A percentile compares a stretch with the other conserved stretches of the same genome.
Evolutionary conservation across 2,797 vertebrate genomes (phyloP).

Genomic region (Notolepis coatsorum): DNA sequence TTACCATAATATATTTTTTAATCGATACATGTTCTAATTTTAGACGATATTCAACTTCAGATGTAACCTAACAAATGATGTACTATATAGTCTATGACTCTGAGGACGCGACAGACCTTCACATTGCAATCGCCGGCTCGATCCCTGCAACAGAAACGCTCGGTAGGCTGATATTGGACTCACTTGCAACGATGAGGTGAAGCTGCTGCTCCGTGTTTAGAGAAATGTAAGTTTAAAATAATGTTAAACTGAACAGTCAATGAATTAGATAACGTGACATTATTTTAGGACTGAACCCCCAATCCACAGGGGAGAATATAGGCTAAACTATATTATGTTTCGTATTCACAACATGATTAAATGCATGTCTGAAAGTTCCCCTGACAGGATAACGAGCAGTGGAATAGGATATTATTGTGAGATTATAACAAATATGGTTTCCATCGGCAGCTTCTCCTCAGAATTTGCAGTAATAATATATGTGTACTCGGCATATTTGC

Average conservation of each 20-base stretch:
- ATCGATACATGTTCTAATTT: constrained; percentile 4
- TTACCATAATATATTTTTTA: constrained; percentile 42
- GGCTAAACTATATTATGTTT: constrained; percentile 64
- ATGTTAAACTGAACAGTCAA: constrained; percentile 59
- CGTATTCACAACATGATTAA: constrained; percentile 70
- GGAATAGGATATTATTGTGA: constrained; percentile 63
- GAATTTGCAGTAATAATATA: too few relatives aligned
- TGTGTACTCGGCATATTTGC: too few relatives aligned
- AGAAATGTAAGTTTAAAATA: constrained; percentile 60
- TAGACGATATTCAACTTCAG: constrained; percentile 17
- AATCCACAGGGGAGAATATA: constrained; percentile 59
- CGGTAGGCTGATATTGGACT: constrained; percentile 38
- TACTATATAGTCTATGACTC: constrained; percentile 30
- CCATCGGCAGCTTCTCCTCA: constrained; percentile 22
- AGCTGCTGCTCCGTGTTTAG: constrained; percentile 51
- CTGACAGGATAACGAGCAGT: constrained; percentile 74
- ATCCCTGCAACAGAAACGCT: constrained; percentile 22
- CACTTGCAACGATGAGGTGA: constrained; percentile 53
- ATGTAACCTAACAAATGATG: constrained; percentile 41
- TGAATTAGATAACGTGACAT: constrained; percentile 70
- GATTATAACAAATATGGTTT: constrained; percentile 51
- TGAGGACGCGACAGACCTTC: constrained; percentile 38
- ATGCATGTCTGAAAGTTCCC: constrained; percentile 66
- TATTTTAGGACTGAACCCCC: constrained; percentile 70
- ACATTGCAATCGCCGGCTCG: constrained; percentile 25